These are phyloP conservation scores for Bujurquina vittata DNA, from an alignment of 2,113 vertebrate genomes.

Conservation along the genomic window DNA sequence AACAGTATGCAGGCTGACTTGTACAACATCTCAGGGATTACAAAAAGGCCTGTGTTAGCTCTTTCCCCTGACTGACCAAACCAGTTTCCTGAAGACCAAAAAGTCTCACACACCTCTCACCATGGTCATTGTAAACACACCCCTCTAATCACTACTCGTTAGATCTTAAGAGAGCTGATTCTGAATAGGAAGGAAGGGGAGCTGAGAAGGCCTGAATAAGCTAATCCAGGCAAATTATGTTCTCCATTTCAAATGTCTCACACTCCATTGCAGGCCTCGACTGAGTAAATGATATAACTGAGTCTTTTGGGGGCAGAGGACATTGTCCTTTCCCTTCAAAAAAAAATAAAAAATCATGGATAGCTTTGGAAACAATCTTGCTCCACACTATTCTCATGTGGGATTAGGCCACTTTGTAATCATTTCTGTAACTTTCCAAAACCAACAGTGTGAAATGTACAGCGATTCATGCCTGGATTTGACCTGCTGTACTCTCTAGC, in stretches of 20 bases:
- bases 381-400: not conserved
- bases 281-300: slow-evolving; percentile 45
- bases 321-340: slow-evolving; percentile 21
- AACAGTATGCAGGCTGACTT: not conserved
- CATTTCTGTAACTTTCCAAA: not conserved
- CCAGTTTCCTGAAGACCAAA: slow-evolving; percentile 14
- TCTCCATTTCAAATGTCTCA: slow-evolving; percentile 52
- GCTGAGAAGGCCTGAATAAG: slow-evolving; percentile 42
- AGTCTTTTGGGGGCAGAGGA: slow-evolving; percentile 23
- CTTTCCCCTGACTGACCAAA: not conserved
- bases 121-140: slow-evolving; percentile 36
- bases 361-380: not conserved
- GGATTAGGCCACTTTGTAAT: not conserved
- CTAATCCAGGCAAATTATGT: slow-evolving; percentile 63
- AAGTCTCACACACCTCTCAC: slow-evolving; percentile 28
- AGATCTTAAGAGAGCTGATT: slow-evolving; percentile 18
- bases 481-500: not conserved
- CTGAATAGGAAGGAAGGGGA: slow-evolving; percentile 40
- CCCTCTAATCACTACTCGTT: slow-evolving; percentile 45
- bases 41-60: slow-evolving; percentile 2
- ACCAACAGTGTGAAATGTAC: not conserved
- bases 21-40: not conserved
- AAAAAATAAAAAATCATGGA: not conserved
- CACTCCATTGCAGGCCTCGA: slow-evolving; percentile 10
- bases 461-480: not conserved